Evolutionary conservation across 2,797 vertebrate genomes (phyloP).

Genomic region (Notoglanidium macrostoma): DNA sequence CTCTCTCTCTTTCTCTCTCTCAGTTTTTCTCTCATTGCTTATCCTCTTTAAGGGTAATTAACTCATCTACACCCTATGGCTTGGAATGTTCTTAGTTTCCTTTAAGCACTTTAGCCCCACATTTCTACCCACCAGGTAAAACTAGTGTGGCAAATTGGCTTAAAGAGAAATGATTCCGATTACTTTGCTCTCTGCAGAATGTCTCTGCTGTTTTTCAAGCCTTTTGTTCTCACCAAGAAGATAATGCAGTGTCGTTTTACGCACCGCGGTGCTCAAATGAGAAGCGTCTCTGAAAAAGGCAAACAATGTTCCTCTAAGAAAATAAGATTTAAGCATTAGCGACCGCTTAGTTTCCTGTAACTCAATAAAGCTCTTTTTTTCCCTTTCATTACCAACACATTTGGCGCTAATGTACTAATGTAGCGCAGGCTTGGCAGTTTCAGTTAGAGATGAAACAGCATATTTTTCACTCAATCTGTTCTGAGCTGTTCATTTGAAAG

Average conservation of each 20-base stretch:
- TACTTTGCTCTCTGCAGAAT: conserved; percentile 45
- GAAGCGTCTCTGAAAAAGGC: conserved; percentile 30
- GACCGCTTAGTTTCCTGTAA: conserved; percentile 17
- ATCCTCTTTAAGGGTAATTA: conserved; percentile 48
- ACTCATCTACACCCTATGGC: conserved; percentile 43
- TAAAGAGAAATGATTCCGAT: conserved; percentile 55
- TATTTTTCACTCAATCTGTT: conserved; percentile 2
- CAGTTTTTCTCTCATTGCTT: neutral
- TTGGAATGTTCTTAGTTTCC: conserved; percentile 42
- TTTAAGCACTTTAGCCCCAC: conserved; percentile 50
- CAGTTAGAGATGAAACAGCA: conserved; percentile 14
- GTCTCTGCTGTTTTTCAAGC: conserved; percentile 27
- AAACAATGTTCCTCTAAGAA: conserved; percentile 28
- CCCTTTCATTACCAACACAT: conserved; percentile 30
- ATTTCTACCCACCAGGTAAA: conserved; percentile 49
- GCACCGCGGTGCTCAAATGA: conserved; percentile 34
- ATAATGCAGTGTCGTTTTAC: conserved; percentile 43
- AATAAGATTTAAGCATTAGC: conserved; percentile 40
- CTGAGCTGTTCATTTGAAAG: conserved; percentile 14
- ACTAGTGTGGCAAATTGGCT: conserved; percentile 53
- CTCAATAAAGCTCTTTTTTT: conserved; percentile 23
- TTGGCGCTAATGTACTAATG: conserved; percentile 19
- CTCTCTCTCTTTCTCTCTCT: conserved; percentile 7
- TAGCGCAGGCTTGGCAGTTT: neutral
- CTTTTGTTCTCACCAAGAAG: conserved; percentile 46